Percentiles rank a stretch among this genome's conserved stretches.
Conservation (phyloP, 2,888 invertebrate genomes). For the Buathra laborator region DNA sequence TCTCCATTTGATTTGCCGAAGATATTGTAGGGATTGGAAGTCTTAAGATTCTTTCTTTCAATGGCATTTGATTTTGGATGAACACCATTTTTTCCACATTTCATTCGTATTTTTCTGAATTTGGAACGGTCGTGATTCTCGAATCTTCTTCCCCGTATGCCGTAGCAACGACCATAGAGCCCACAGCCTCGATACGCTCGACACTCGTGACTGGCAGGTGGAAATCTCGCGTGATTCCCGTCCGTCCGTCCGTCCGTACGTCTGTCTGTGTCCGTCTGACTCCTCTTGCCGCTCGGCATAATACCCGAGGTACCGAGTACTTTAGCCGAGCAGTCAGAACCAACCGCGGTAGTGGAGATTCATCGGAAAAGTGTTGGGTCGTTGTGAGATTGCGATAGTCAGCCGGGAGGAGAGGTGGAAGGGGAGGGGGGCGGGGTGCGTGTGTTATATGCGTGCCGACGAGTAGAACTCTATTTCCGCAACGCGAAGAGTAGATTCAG, state of each 20-base stretch:
- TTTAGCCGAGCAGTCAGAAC: neutral
- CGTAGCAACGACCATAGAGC: neutral
- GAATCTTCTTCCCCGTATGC: conserved; percentile 6
- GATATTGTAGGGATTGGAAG: too few species aligned
- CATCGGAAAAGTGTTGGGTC: conserved; percentile 46
- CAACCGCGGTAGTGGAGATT: conserved; percentile 13
- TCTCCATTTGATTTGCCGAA: too few species aligned
- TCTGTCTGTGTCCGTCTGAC: neutral
- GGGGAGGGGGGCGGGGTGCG: neutral
- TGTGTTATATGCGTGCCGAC: conserved; percentile 22
- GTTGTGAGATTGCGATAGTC: conserved; percentile 12
- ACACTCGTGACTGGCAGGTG: conserved; percentile 46
- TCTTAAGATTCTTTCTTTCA: too few species aligned
- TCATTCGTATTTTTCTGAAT: neutral
- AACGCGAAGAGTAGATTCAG: conserved; percentile 15
- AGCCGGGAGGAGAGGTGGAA: neutral
- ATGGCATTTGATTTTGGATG: too few species aligned
- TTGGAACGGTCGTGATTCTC: conserved; percentile 18
- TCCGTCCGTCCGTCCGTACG: conserved; percentile 33
- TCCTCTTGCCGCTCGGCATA: conserved; percentile 24
- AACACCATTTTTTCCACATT: neutral
- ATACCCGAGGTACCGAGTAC: neutral
- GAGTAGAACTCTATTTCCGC: conserved; percentile 38
- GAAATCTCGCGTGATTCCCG: conserved; percentile 55
- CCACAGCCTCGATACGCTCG: conserved; percentile 20